A percentile compares a stretch with the other conserved stretches of the same genome.
Conservation (phyloP, 1,140 invertebrate genomes). For the Thaumetopoea pityocampa region DNA sequence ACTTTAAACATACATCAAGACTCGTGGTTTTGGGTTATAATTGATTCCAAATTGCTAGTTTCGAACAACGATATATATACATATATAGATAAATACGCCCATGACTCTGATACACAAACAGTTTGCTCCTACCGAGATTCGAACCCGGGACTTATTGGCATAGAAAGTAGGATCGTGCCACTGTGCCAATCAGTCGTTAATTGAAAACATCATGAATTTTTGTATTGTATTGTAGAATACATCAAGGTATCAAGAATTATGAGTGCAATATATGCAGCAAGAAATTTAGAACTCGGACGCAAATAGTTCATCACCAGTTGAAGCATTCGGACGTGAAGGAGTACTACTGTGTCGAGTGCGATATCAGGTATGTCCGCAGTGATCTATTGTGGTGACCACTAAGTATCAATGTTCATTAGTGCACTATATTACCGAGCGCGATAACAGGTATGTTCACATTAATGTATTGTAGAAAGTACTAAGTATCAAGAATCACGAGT, state of each 20-base stretch:
- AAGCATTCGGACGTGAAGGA: slow-evolving; percentile 49
- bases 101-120: too few species aligned
- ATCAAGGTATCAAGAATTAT: slow-evolving; percentile 58
- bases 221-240: slow-evolving; percentile 35
- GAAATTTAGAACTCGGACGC: slow-evolving; percentile 49
- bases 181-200: too few species aligned
- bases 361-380: slow-evolving; percentile 37
- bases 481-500: too few species aligned
- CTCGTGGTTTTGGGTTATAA: too few species aligned
- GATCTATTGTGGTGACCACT: not conserved
- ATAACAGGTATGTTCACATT: slow-evolving; percentile 37
- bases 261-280: slow-evolving; percentile 43
- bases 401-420: slow-evolving; percentile 16
- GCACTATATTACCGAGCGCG: slow-evolving; percentile 64
- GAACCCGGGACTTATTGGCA: too few species aligned
- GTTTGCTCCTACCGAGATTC: too few species aligned
- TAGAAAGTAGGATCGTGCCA: too few species aligned
- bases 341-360: slow-evolving; percentile 66
- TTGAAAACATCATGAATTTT: too few species aligned
- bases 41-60: too few species aligned
- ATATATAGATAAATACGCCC: too few species aligned
- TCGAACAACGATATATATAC: too few species aligned
- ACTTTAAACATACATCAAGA: too few species aligned
- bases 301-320: slow-evolving; percentile 52
- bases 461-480: not conserved